Evolutionary conservation across 1,140 invertebrate genomes (phyloP), one percentile per base, ranked within the genome.

Genomic region (Pectinophora gossypiella): DNA sequence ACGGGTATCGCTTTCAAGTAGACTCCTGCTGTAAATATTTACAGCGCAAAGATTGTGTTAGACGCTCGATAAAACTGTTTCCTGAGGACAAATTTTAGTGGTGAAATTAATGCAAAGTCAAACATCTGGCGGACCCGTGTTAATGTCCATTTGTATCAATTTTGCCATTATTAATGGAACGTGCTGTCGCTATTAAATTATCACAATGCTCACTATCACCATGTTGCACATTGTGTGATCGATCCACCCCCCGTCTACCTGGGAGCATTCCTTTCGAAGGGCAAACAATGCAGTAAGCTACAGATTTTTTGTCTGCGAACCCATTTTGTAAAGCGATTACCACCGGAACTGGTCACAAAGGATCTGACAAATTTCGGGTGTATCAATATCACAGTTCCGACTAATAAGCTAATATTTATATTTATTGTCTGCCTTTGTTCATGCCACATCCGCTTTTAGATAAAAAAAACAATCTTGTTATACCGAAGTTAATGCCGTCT

Each of bases 401-500:
- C 77, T 85, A 81, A 77, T 82, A 80, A 67, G 55, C 68, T 63
- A 76, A 80, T 84, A 80, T 85, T 85, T 82, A 74, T 73, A 65
- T 75, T 63, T 72, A 72, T 82, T 75, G 68, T 67, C 68, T 52
- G 61, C 58, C 64, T 72, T 85, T 82, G 73, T 68, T 51, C 49
- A 48, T 58, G 54, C 36, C 46, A 56, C 64, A 69, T 72, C 69
- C 70, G 72, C 50, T 73, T 53, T 52, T 40, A n/a, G n/a, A n/a
- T n/a, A n/a, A n/a, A n/a, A n/a, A n/a, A n/a, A n/a, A n/a, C n/a
- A n/a, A n/a, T n/a, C n/a, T n/a, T n/a, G n/a, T n/a, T n/a, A n/a
- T n/a, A n/a, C n/a, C n/a, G n/a, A n/a, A n/a, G n/a, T n/a, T n/a
- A n/a, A n/a, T n/a, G n/a, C n/a, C n/a, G n/a, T n/a, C n/a, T n/a